Percentiles rank a stretch among this genome's conserved stretches.
Conservation (phyloP, 2,797 vertebrate species). For the Stomatorhinus walkeri region DNA sequence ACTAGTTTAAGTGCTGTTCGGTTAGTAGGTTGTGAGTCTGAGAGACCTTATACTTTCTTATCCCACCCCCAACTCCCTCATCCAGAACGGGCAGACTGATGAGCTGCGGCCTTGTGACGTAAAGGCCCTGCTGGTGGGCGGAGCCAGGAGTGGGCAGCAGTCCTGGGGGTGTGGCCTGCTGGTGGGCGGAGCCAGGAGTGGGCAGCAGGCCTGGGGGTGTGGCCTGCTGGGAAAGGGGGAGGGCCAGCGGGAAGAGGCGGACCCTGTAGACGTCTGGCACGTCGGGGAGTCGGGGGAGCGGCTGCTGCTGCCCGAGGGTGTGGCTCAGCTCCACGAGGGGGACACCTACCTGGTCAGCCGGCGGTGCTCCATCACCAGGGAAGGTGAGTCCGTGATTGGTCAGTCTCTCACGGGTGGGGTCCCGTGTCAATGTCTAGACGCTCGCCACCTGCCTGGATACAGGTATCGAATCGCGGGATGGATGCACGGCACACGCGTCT, state of each 20-base stretch:
- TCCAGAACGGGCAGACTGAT: constrained; percentile 11
- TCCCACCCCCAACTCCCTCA: constrained; percentile 13
- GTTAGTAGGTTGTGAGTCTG: background rate
- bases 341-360: constrained; percentile 64
- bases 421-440: background rate
- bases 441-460: background rate
- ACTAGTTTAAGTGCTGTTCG: background rate
- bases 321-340: constrained; percentile 61
- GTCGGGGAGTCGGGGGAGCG: constrained; percentile 54
- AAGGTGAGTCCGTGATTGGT: constrained; percentile 39
- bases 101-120: constrained; percentile 55
- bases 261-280: constrained; percentile 59
- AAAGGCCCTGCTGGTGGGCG: constrained; percentile 51
- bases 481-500: background rate
- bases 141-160: constrained; percentile 29
- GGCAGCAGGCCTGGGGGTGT: constrained; percentile 38
- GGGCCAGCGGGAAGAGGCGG: constrained; percentile 44
- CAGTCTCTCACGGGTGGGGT: background rate
- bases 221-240: constrained; percentile 45
- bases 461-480: background rate
- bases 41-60: background rate
- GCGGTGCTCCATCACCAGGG: constrained; percentile 48
- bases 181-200: constrained; percentile 38
- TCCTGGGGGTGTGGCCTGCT: constrained; percentile 43
- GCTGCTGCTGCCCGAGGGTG: constrained; percentile 47